Evolutionary conservation across 2,888 invertebrate genomes (phyloP), one percentile per base, ranked within the genome.

Genomic region (Tenthredo scrophulariae): DNA sequence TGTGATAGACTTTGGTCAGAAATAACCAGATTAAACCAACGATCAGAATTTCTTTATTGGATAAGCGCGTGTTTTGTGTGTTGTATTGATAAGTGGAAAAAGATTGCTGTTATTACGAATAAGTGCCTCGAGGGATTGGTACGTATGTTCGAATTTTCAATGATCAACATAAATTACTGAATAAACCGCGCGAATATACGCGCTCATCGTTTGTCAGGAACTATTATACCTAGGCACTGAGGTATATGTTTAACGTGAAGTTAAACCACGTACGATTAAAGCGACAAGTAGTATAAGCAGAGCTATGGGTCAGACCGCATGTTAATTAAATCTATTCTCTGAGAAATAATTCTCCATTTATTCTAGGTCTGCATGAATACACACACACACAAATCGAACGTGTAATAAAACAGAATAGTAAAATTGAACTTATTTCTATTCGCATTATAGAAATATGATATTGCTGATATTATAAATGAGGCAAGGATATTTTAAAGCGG

Each of bases 21-120:
- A 70, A 70, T 85, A 85, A 85, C 85, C 85, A 85, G 85, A 85
- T 40, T 29, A 70, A 85, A 85, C 70, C 79, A 80, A 80, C 80
- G 46, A 46, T 46, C 46, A 70, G 29, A 29, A 33, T 37, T 70
- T 46, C 67, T 67, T 37, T 70, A 85, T 85, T 85, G 80, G 67
- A 67, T 72, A 80, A 85, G 22, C 54, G 33, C 62, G 22, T 43
- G 65, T 83, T 67, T 83, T 83, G 29, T 58, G 37, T 62, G 15
- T 74, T 74, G 4, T 83, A 83, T 83, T 83, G 82, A 83, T 83
- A 83, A 83, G 82, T 83, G 82, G 82, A 65, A 37, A 79, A 83
- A 83, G 67, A 83, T 83, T 83, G 67, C 29, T 67, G 43, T 22
- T 67, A 65, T 67, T 67, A 46, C 82, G 67, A 67, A 67, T 67